phyloP scores from a whole-genome alignment of 2,797 vertebrate genomes.

The Chrysocyon brachyurus region DNA sequence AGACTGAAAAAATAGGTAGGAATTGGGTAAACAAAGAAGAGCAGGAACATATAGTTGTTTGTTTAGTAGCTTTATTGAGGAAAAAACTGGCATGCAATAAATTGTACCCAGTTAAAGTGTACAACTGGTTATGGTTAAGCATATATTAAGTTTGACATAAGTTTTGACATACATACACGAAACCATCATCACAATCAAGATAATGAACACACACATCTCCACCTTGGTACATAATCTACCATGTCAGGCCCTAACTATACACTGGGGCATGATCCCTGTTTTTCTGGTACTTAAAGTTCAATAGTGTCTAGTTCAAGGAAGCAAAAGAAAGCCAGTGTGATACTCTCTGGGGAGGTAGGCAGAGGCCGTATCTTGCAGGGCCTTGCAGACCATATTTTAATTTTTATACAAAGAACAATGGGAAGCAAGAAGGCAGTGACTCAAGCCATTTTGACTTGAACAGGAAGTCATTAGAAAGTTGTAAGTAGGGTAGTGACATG shows the following conservation, averaged over 20 bases:
- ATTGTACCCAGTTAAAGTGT: background rate
- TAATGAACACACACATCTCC: conserved; percentile 15
- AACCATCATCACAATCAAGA: conserved; percentile 5
- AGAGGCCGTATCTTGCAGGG: background rate
- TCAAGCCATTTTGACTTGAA: conserved; percentile 9
- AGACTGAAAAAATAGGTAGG: conserved; percentile 8
- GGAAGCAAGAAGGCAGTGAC: background rate
- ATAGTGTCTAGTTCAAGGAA: conserved; percentile 1
- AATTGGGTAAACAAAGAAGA: background rate
- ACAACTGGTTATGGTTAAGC: background rate
- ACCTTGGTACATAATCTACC: background rate
- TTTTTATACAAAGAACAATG: conserved; percentile 25
- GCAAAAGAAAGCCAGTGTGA: background rate
- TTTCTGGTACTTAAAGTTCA: conserved; percentile 1
- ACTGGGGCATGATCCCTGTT: background rate
- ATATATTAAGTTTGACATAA: background rate
- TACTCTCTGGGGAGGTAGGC: background rate
- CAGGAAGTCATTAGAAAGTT: background rate
- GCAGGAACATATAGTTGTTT: background rate
- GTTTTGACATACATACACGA: background rate
- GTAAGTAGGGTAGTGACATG: background rate
- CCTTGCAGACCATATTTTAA: background rate
- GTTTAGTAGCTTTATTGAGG: background rate
- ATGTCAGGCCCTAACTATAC: background rate
- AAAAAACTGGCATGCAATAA: conserved; percentile 50